A percentile compares a stretch with the other conserved stretches of the same genome.
Conservation (phyloP, 2,797 vertebrate species). For the Rhincodon typus region DNA sequence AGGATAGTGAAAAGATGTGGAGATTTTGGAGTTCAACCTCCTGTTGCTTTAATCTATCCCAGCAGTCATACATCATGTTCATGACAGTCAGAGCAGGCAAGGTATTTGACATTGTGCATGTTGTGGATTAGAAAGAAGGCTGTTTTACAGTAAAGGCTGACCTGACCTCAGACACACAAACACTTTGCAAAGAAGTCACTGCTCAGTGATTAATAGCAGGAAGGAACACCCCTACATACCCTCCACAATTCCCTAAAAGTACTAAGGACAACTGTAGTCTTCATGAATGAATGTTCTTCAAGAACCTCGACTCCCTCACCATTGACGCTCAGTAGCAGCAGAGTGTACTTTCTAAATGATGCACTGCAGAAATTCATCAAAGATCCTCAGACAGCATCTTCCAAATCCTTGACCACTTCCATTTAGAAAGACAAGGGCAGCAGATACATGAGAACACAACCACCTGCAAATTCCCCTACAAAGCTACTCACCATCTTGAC, state of each 20-base stretch:
- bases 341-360: too few relatives aligned
- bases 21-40: not conserved
- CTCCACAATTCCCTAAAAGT: not conserved
- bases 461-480: too few relatives aligned
- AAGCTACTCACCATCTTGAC: too few relatives aligned
- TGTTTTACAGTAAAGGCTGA: not conserved
- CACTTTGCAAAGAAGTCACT: not conserved
- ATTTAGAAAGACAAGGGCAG: too few relatives aligned
- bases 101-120: not conserved
- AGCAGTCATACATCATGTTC: not conserved
- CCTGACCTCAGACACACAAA: not conserved
- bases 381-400: too few relatives aligned
- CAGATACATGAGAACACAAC: too few relatives aligned
- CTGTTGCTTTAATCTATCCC: not conserved
- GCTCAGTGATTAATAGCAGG: not conserved
- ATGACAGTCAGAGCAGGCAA: not conserved
- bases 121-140: too few relatives aligned
- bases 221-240: not conserved
- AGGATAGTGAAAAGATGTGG: not conserved
- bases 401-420: too few relatives aligned
- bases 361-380: too few relatives aligned
- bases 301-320: too few relatives aligned
- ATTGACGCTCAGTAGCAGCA: too few relatives aligned
- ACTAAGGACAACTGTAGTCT: not conserved
- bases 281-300: not conserved